Evolutionary conservation across 2,797 vertebrate genomes (phyloP).

Genomic region (Peromyscus nudipes): DNA sequence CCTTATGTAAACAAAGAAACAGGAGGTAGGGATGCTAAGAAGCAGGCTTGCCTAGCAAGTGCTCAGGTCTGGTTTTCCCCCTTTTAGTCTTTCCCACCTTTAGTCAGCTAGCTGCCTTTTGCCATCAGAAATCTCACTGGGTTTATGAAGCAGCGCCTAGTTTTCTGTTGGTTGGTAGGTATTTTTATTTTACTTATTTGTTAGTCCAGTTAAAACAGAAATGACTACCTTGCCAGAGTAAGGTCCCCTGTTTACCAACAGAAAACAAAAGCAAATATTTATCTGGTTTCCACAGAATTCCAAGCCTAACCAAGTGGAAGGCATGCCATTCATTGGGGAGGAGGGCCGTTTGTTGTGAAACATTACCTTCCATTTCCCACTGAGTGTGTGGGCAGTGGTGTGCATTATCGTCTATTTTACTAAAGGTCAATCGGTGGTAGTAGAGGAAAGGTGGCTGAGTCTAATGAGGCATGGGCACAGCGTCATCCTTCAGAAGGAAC

Average conservation of each 20-base stretch:
- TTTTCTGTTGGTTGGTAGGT: background rate
- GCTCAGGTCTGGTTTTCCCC: background rate
- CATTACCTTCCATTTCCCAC: background rate
- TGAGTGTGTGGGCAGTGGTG: background rate
- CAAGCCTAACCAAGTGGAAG: slow-evolving; percentile 24
- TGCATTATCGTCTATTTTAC: slow-evolving; percentile 27
- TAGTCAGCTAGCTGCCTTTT: background rate
- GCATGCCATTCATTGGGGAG: background rate
- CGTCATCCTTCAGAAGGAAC: background rate
- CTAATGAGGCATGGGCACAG: slow-evolving; percentile 12
- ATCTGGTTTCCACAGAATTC: background rate
- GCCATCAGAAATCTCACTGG: background rate
- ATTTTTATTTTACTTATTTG: slow-evolving; percentile 46
- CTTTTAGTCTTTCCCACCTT: background rate
- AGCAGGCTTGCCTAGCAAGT: background rate
- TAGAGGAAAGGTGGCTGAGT: slow-evolving; percentile 15
- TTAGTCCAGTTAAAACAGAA: slow-evolving; percentile 12
- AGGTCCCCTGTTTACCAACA: background rate
- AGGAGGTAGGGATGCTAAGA: background rate
- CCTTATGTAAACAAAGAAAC: background rate
- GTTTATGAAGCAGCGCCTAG: background rate
- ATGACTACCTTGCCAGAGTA: background rate
- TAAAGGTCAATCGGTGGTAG: slow-evolving; percentile 65
- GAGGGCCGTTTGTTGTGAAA: background rate
- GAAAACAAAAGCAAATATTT: slow-evolving; percentile 47